phyloP scores from a whole-genome alignment of 2,888 invertebrate genomes.

The Hypolimnas misippus region DNA sequence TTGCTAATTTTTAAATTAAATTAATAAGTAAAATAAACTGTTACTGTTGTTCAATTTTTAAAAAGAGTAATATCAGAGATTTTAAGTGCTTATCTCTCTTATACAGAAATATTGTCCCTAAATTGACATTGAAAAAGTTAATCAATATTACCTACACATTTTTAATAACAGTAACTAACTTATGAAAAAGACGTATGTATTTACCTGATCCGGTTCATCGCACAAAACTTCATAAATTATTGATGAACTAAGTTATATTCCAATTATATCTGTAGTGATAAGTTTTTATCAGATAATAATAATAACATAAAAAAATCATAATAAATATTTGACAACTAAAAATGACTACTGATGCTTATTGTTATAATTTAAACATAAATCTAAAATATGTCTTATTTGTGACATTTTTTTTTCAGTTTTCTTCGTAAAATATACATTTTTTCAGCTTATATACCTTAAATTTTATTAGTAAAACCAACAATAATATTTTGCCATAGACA shows the following conservation, averaged over 20 bases:
- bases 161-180: too few species aligned
- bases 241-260: neutral
- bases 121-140: too few species aligned
- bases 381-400: neutral
- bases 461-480: neutral
- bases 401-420: neutral
- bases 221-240: neutral
- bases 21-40: too few species aligned
- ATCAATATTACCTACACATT: too few species aligned
- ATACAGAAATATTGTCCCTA: too few species aligned
- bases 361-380: neutral
- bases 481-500: neutral
- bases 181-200: too few species aligned
- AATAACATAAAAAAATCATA: neutral
- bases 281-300: conserved; percentile 5
- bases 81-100: too few species aligned
- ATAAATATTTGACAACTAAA: neutral
- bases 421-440: conserved; percentile 11
- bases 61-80: too few species aligned
- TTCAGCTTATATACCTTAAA: neutral
- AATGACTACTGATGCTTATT: neutral
- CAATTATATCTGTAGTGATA: neutral
- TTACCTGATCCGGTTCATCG: conserved; percentile 3
- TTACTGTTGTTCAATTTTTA: too few species aligned
- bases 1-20: too few species aligned